phyloP scores from a whole-genome alignment of 2,797 vertebrate genomes.

The Schizothorax lantsangensis region DNA sequence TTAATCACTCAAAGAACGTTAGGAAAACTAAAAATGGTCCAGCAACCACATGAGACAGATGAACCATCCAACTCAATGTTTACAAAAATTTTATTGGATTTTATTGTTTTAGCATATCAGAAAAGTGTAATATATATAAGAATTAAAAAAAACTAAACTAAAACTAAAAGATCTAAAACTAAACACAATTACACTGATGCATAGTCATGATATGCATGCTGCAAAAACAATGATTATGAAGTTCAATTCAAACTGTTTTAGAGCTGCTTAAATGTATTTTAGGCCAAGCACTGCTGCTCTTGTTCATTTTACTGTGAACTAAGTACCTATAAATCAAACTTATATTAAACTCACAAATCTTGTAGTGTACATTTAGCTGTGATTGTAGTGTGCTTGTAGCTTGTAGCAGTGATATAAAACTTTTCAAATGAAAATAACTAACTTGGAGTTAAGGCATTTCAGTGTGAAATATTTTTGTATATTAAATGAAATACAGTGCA shows the following conservation, averaged over 20 bases:
- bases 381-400: not conserved
- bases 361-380: not conserved
- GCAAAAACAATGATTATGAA: not conserved
- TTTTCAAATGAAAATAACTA: not conserved
- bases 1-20: not conserved
- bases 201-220: not conserved
- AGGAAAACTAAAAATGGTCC: not conserved
- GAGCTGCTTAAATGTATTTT: not conserved
- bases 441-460: not conserved
- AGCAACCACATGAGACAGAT: not conserved
- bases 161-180: not conserved
- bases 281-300: not conserved
- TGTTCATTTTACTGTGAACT: not conserved
- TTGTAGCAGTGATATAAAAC: not conserved
- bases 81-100: not conserved
- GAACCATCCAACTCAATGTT: not conserved
- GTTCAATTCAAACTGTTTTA: too few species aligned
- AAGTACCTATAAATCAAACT: not conserved
- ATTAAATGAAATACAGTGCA: not conserved
- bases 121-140: not conserved
- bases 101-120: not conserved
- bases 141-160: not conserved
- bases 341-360: constrained; percentile 17
- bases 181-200: not conserved
- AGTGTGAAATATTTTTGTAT: not conserved